Conservation (phyloP, 2,888 invertebrate genomes). For the Trichacis sp. region DNA sequence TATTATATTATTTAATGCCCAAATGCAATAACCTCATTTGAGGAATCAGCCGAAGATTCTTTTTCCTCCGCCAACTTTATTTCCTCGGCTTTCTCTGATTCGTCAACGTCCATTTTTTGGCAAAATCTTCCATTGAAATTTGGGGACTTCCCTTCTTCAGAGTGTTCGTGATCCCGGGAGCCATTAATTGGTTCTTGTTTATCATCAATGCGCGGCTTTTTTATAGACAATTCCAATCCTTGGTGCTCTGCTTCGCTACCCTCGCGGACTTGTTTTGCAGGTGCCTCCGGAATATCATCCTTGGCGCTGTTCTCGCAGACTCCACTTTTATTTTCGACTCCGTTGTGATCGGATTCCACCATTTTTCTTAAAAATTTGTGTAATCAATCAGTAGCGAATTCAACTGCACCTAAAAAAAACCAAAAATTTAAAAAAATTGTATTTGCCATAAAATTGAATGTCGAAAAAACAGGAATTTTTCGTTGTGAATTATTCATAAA, state of each 20-base stretch:
- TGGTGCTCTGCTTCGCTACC: conserved; percentile 31
- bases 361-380: conserved; percentile 39
- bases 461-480: too few relatives aligned
- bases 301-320: conserved; percentile 18
- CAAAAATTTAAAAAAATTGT: too few relatives aligned
- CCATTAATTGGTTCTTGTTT: conserved; percentile 30
- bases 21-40: too few relatives aligned
- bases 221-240: conserved; percentile 11
- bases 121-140: too few relatives aligned
- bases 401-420: neutral
- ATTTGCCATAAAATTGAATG: too few relatives aligned
- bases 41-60: conserved; percentile 8
- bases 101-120: conserved; percentile 20
- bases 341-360: conserved; percentile 56
- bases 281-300: conserved; percentile 21
- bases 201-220: conserved; percentile 32
- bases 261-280: conserved; percentile 49
- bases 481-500: too few relatives aligned
- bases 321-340: conserved; percentile 35
- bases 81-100: conserved; percentile 24
- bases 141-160: too few relatives aligned
- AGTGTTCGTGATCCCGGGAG: conserved; percentile 6
- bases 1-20: too few relatives aligned
- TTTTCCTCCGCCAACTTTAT: conserved; percentile 12
- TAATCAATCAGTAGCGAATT: neutral